These are phyloP conservation scores for Hyperoodon ampullatus DNA, from an alignment of 2,113 vertebrate genomes.

Conservation along the genomic window DNA sequence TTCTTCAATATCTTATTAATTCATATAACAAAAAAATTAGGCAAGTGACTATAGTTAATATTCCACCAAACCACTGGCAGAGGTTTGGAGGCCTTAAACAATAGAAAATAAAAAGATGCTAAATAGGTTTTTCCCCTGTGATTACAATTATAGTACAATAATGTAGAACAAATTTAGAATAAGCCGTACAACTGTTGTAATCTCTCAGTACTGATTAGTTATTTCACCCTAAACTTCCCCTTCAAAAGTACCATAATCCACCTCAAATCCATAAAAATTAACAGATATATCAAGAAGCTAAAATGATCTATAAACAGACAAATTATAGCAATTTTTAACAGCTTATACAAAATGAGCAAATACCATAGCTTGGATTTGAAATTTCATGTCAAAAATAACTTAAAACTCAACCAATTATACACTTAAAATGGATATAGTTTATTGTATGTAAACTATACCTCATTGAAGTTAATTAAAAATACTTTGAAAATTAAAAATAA, in stretches of 20 bases:
- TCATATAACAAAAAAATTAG: background rate
- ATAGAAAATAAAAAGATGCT: background rate
- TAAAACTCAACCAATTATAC: conserved; percentile 4
- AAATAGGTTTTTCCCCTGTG: background rate
- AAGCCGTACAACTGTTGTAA: background rate
- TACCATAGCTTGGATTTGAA: conserved; percentile 17
- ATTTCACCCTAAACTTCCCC: background rate
- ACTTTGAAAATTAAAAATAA: conserved; percentile 56
- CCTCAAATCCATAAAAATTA: background rate
- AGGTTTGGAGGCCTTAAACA: background rate
- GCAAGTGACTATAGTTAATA: background rate
- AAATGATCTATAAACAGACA: background rate
- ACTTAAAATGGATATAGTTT: background rate
- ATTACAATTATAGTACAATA: background rate
- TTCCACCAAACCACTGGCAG: background rate
- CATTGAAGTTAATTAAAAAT: conserved; percentile 34
- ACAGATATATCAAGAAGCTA: background rate
- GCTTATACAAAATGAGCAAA: conserved; percentile 27
- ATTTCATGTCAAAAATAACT: conserved; percentile 29
- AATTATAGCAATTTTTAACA: background rate
- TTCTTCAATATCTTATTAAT: conserved; percentile 12
- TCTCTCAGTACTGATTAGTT: conserved; percentile 5
- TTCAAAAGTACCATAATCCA: conserved; percentile 46
- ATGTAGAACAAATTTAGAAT: background rate
- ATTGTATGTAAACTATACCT: background rate